These are phyloP conservation scores for Palaemon carinicauda DNA, from an alignment of 1,140 invertebrate species.

Conservation along the genomic window DNA sequence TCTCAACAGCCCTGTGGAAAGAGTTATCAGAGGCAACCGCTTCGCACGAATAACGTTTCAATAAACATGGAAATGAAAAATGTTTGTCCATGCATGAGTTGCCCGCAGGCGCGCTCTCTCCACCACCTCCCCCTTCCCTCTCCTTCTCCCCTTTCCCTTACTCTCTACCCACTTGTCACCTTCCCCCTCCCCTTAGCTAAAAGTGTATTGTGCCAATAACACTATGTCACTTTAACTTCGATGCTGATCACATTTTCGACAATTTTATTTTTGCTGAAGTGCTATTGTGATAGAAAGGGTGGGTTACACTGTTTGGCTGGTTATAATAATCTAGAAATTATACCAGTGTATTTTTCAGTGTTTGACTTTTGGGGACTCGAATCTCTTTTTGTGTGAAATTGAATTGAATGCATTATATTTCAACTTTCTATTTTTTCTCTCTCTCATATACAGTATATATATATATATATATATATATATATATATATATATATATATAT, in stretches of 20 bases:
- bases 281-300: no score
- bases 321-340: no score
- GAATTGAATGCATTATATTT: no score
- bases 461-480: conserved; percentile 2
- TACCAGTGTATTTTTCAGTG: no score
- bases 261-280: background rate
- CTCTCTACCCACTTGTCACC: no score
- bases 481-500: background rate
- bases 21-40: conserved; percentile 36
- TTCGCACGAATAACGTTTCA: conserved; percentile 41
- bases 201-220: conserved; percentile 44
- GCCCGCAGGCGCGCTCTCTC: background rate
- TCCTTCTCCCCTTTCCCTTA: no score
- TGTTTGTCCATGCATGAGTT: conserved; percentile 49
- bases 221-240: conserved; percentile 37
- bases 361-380: no score
- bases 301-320: no score
- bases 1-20: conserved; percentile 14
- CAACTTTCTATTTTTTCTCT: no score
- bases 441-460: background rate
- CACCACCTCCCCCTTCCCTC: no score
- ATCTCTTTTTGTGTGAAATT: no score
- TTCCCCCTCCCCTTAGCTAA: background rate
- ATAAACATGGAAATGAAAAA: conserved; percentile 55
- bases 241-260: conserved; percentile 7